Evolutionary conservation across 2,888 invertebrate species (phyloP), one percentile per base, ranked within the genome.

Genomic region (Phragmatobia fuliginosa): DNA sequence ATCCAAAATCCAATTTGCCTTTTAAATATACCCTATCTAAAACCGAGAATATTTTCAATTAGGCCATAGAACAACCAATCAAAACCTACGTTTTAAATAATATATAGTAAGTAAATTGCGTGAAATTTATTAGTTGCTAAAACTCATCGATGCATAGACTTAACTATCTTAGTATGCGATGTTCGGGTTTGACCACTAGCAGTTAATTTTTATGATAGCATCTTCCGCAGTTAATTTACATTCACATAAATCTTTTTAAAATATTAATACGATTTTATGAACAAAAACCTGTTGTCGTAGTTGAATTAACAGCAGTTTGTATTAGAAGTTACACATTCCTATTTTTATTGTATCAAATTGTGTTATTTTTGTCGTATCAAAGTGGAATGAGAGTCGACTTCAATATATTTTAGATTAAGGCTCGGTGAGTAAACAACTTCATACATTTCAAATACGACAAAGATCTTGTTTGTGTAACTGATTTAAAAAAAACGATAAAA

Each of bases 131-230:
- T 8, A 38, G 38, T 58, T 25, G 5, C 25, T 56, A 21, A 21
- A 65, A 65, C 8, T 49, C 52, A 33, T 32, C 16, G 52, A 52
- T 36, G 31, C 41, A 41, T 36, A 56, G 28, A 32, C 21, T 36
- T 33, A n/a, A 66, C 66, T 60, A 33, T 25, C n/a, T 61, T 6
- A 61, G 16, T 33, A 21, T 67, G 32, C 60, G 18, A 45, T 33
- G 32, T 60, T 49, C 38, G 25, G 25, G 31, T 61, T 31, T 21
- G 18, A 61, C 28, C 21, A 49, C 25, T 45, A 33, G n/a, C 49
- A 14, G 60, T 67, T 33, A 49, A 67, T 67, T 58, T 25, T 61
- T 60, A 45, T 36, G n/a, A 60, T 65, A 56, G 18, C 64, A n/a
- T 7, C n/a, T n/a, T 66, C 32, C 32, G 31, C 4, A n/a, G 36